phyloP scores from a whole-genome alignment of 2,113 vertebrate species.

The Bos taurus region ARS-UCD2.0 NC_037342.1:29665501-29666000 shows the following conservation, averaged over 20 bases:
- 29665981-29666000: not conserved
- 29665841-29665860: not conserved
- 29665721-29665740: not conserved
- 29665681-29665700: not conserved
- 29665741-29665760: not conserved
- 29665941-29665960: not conserved
- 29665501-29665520: not conserved
- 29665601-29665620: not conserved
- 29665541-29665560: not conserved
- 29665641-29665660: not conserved
- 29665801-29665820: not conserved
- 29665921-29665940: not conserved
- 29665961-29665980: not conserved
- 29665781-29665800: not conserved
- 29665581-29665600: not conserved
- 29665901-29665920: not conserved
- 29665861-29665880: not conserved
- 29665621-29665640: not conserved
- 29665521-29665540: not conserved
- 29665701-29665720: not conserved
- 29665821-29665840: not conserved
- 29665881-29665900: not conserved
- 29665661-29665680: not conserved
- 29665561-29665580: not conserved
- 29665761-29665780: rapidly evolving